These are phyloP conservation scores for Galerucella calmariensis DNA, from an alignment of 2,888 invertebrate species.

Conservation along the genomic window DNA sequence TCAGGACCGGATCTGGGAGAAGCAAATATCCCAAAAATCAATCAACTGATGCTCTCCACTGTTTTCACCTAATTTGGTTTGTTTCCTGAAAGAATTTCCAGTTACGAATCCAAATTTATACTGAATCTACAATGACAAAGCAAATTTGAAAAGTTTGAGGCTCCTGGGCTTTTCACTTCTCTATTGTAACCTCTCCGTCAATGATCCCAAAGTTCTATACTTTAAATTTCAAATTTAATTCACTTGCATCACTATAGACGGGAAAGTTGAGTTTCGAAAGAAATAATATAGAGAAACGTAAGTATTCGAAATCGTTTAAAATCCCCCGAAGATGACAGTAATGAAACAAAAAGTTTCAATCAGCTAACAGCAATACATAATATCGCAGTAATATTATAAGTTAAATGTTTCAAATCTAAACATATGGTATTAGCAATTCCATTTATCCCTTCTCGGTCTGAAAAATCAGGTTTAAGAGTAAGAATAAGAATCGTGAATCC, in stretches of 20 bases:
- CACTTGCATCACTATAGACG: conserved; percentile 21
- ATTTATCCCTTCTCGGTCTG: no score
- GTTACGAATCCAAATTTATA: conserved; percentile 16
- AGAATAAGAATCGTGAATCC: no score
- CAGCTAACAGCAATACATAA: neutral
- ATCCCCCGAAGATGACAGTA: neutral
- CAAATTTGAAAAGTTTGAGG: conserved; percentile 24
- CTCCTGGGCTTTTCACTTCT: conserved; percentile 23
- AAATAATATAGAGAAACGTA: conserved; percentile 13
- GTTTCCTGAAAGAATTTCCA: neutral
- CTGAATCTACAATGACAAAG: conserved; percentile 19
- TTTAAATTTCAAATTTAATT: conserved; percentile 29
- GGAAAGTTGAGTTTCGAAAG: conserved; percentile 21
- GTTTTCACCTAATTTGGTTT: conserved; percentile 1
- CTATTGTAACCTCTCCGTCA: conserved; percentile 26
- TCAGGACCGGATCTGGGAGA: neutral
- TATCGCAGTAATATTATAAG: no score
- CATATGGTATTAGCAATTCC: no score
- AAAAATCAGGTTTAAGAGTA: no score
- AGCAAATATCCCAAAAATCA: neutral
- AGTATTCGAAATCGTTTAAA: conserved; percentile 14
- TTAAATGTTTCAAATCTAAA: no score
- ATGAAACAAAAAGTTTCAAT: conserved; percentile 12
- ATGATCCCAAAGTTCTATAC: conserved; percentile 25
- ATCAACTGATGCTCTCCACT: neutral